These are phyloP conservation scores for Loriculus beryllinus DNA, from an alignment of 2,797 vertebrate species.

Conservation along the genomic window DNA sequence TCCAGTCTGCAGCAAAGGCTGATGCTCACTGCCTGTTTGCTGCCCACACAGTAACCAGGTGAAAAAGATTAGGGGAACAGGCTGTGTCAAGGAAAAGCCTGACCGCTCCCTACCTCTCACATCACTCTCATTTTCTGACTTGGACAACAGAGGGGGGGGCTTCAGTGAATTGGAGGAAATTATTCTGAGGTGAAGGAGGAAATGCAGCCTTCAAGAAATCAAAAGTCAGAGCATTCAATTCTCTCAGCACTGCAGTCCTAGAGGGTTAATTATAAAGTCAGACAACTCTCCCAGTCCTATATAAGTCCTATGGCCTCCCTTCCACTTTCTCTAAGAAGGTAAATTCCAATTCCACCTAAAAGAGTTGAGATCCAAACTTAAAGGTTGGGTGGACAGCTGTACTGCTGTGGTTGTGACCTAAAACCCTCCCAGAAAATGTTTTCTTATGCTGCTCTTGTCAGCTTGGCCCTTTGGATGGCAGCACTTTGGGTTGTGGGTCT, in stretches of 20 bases:
- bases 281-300: neutral
- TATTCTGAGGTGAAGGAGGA: neutral
- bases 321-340: neutral
- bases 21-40: rapidly evolving
- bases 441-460: neutral
- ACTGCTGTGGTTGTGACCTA: neutral
- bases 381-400: neutral
- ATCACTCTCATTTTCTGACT: neutral
- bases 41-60: rapidly evolving
- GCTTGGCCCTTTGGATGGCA: neutral
- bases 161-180: neutral
- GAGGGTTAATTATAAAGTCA: neutral
- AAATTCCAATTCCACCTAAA: neutral
- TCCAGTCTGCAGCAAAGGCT: neutral
- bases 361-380: neutral
- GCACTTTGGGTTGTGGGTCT: neutral
- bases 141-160: neutral
- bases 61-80: neutral
- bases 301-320: neutral
- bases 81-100: neutral
- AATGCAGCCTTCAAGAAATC: neutral
- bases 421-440: rapidly evolving
- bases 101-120: neutral
- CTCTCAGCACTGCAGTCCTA: neutral
- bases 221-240: neutral